Evolutionary conservation across 2,113 vertebrate species (phyloP).

Genomic region (Dendrocopos noguchii): DNA sequence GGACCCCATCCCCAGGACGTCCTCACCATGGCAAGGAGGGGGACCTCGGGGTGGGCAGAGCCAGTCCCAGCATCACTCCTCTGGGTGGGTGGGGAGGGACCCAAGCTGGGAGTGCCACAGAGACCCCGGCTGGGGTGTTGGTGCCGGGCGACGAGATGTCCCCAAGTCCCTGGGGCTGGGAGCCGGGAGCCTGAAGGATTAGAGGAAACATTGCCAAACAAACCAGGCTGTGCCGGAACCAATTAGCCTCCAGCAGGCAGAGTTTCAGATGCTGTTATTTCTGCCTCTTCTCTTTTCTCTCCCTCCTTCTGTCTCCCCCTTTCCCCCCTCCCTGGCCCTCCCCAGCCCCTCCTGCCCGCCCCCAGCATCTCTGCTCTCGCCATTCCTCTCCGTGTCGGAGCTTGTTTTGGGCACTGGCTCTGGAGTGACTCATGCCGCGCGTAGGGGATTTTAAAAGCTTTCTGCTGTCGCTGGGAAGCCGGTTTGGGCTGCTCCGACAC

Average conservation of each 20-base stretch:
- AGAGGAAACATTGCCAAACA: slow-evolving; percentile 69
- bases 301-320: slow-evolving; percentile 30
- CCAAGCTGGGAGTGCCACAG: neutral
- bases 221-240: slow-evolving; percentile 77
- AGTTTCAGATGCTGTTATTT: slow-evolving; percentile 74
- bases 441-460: slow-evolving; percentile 67
- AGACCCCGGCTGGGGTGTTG: neutral
- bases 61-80: neutral
- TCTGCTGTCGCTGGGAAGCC: slow-evolving; percentile 64
- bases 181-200: slow-evolving; percentile 62
- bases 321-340: slow-evolving; percentile 18
- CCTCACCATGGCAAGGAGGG: neutral
- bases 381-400: slow-evolving; percentile 66
- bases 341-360: slow-evolving; percentile 40
- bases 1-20: neutral
- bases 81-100: neutral
- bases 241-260: slow-evolving; percentile 75
- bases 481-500: slow-evolving; percentile 55
- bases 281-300: slow-evolving; percentile 47
- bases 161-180: slow-evolving; percentile 37
- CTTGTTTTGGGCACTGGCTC: slow-evolving; percentile 72
- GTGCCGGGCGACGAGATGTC: neutral
- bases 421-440: slow-evolving; percentile 63
- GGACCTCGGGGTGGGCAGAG: neutral
- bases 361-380: slow-evolving; percentile 43